Conservation (phyloP, 2,113 vertebrate species). For the Felis chaus region DNA sequence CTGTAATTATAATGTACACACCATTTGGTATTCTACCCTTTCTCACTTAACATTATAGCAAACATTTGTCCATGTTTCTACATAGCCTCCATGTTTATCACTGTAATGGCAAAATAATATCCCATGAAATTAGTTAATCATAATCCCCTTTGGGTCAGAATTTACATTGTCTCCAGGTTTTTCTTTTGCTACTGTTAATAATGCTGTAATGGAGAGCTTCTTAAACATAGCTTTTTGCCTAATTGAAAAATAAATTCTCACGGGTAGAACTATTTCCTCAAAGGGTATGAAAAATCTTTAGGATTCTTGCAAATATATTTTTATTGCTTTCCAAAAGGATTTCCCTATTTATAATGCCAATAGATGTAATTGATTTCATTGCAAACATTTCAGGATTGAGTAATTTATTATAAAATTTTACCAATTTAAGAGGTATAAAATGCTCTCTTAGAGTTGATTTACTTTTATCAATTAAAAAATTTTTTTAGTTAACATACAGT, state of each 20-base stretch:
- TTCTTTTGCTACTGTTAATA: neutral
- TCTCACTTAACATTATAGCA: neutral
- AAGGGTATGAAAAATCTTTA: neutral
- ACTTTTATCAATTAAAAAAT: neutral
- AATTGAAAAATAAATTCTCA: slow-evolving; percentile 1
- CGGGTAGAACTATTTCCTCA: neutral
- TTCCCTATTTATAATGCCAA: neutral
- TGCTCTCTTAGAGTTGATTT: neutral
- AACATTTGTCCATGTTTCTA: neutral
- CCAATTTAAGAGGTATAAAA: neutral
- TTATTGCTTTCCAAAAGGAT: neutral
- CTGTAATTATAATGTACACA: neutral
- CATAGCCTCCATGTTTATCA: neutral
- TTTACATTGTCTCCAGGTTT: neutral
- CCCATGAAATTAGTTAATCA: neutral
- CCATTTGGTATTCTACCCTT: neutral
- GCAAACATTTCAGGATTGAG: neutral
- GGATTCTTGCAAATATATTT: neutral
- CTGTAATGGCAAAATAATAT: neutral
- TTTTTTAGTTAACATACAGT: too few species aligned
- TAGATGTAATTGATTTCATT: neutral
- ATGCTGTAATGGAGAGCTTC: neutral
- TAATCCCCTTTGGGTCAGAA: neutral
- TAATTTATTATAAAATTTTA: neutral
- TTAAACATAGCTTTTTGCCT: neutral